phyloP scores from a whole-genome alignment of 2,888 invertebrate species.

The Bembecia ichneumoniformis region DNA sequence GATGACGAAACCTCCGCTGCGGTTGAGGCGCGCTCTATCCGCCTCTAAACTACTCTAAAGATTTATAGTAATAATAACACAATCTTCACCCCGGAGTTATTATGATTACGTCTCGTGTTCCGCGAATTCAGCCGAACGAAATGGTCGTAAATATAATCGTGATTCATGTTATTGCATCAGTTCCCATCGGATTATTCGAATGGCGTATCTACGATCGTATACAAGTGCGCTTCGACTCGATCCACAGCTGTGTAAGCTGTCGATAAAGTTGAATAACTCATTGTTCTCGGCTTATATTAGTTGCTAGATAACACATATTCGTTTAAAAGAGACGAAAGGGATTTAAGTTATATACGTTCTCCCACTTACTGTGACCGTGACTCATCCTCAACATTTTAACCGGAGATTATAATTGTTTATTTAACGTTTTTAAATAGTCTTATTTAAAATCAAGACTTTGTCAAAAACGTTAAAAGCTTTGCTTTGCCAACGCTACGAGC shows the following conservation, averaged over 20 bases:
- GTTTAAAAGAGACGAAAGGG: conserved; percentile 13
- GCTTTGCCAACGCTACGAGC: too few species aligned
- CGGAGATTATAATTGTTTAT: too few species aligned
- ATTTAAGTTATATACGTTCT: conserved; percentile 29
- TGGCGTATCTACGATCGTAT: conserved; percentile 18
- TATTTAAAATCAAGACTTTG: too few species aligned
- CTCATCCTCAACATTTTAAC: too few species aligned
- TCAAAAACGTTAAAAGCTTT: too few species aligned
- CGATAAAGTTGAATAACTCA: conserved; percentile 48
- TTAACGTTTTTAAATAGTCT: too few species aligned
- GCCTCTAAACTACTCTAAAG: not conserved
- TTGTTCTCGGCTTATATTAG: conserved; percentile 28
- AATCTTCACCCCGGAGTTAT: conserved; percentile 8
- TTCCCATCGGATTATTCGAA: conserved; percentile 28
- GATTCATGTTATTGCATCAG: conserved; percentile 42
- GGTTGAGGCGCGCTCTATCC: conserved; percentile 23
- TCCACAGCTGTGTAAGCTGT: conserved; percentile 35
- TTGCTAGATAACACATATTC: not conserved
- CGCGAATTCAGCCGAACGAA: conserved; percentile 12
- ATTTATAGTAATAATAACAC: conserved; percentile 3
- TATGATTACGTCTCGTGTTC: conserved; percentile 12
- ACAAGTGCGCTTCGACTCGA: conserved; percentile 12
- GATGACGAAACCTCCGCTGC: conserved; percentile 44
- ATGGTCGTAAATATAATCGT: conserved; percentile 23
- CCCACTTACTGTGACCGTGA: conserved; percentile 20